These are phyloP conservation scores for Conchocele bisecta DNA, from an alignment of 2,888 invertebrate genomes.

Conservation along the genomic window DNA sequence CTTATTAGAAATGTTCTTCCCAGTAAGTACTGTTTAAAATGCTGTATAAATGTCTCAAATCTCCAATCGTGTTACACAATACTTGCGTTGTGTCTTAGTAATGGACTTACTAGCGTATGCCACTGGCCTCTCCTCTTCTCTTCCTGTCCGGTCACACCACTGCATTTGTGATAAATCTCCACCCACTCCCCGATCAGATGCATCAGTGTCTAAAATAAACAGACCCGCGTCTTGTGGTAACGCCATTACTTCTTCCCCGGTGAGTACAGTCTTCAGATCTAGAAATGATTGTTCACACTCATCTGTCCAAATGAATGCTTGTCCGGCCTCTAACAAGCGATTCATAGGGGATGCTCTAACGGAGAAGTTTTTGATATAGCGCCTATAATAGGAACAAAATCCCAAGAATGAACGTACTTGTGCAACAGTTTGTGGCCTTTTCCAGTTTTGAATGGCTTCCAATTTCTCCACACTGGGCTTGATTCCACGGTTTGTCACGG, in stretches of 20 bases:
- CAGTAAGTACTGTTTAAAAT: constrained; percentile 53
- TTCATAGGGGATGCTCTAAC: constrained; percentile 24
- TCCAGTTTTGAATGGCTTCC: constrained; percentile 27
- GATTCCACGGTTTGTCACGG: constrained; percentile 31
- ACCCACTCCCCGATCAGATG: constrained; percentile 27
- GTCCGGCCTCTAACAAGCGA: constrained; percentile 25
- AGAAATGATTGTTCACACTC: constrained; percentile 27
- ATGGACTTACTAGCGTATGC: constrained; percentile 33
- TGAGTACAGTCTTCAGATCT: constrained; percentile 23
- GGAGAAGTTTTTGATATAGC: constrained; percentile 26
- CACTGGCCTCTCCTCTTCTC: constrained; percentile 37
- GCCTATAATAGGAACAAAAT: constrained; percentile 45
- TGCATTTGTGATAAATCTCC: constrained; percentile 39
- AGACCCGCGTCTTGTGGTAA: constrained; percentile 23
- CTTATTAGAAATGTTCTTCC: constrained; percentile 22
- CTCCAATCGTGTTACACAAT: constrained; percentile 29
- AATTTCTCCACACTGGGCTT: constrained; percentile 29
- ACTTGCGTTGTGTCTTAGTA: not conserved
- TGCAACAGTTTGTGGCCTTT: constrained; percentile 14
- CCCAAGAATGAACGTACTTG: constrained; percentile 30
- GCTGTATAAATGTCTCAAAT: constrained; percentile 50
- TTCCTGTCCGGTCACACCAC: not conserved
- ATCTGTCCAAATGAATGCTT: constrained; percentile 33
- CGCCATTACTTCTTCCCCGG: constrained; percentile 33
- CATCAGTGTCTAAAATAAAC: constrained; percentile 26